These are phyloP conservation scores for Tetramorium alpestre DNA, from an alignment of 1,140 invertebrate species.

Conservation along the genomic window DNA sequence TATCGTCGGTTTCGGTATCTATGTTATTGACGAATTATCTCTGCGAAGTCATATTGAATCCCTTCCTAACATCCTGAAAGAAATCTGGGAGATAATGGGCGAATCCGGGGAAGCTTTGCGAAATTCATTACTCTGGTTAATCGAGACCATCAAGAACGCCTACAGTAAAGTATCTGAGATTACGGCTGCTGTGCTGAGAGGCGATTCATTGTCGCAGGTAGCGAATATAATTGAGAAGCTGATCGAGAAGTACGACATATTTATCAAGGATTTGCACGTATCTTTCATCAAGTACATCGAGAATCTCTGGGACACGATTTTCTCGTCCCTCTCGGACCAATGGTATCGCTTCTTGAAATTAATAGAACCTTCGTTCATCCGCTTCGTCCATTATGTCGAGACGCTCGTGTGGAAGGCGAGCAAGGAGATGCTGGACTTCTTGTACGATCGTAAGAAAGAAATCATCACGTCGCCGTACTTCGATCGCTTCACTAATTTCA, in stretches of 20 bases:
- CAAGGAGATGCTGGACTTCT: slow-evolving; percentile 91
- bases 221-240: slow-evolving; percentile 89
- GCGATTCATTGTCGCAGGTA: slow-evolving; percentile 90
- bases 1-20: slow-evolving; percentile 89
- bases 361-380: slow-evolving; percentile 92
- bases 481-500: slow-evolving; percentile 91
- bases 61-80: slow-evolving; percentile 91
- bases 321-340: slow-evolving; percentile 87
- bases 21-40: slow-evolving; percentile 91
- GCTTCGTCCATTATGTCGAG: slow-evolving; percentile 91
- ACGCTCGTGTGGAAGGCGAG: slow-evolving; percentile 90
- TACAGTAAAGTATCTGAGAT: slow-evolving; percentile 90
- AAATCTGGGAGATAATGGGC: slow-evolving; percentile 94
- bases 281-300: slow-evolving; percentile 91
- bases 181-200: slow-evolving; percentile 89
- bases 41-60: slow-evolving; percentile 92
- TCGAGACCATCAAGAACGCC: slow-evolving; percentile 90
- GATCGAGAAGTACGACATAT: slow-evolving; percentile 91
- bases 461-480: slow-evolving; percentile 93
- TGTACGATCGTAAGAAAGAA: slow-evolving; percentile 92
- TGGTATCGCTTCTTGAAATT: slow-evolving; percentile 90
- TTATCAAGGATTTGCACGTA: slow-evolving; percentile 92
- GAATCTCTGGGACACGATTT: slow-evolving; percentile 89
- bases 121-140: slow-evolving; percentile 90
- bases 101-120: slow-evolving; percentile 92